Evolutionary conservation across 2,888 invertebrate genomes (phyloP), one percentile per base, ranked within the genome.

Genomic region (Platerodrilus igneus): DNA sequence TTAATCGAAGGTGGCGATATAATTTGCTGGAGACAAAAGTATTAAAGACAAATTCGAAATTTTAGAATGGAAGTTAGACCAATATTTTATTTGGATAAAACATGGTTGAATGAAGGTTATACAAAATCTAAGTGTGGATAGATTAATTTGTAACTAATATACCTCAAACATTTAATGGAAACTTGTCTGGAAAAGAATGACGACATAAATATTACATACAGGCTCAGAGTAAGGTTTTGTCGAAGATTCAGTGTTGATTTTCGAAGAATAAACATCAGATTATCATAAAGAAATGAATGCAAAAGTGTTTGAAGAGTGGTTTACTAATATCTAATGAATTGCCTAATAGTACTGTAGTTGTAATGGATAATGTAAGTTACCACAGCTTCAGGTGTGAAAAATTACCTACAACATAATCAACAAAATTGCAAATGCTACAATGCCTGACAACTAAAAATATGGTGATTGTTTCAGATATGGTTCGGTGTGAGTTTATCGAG

Each of bases 81-180:
- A 37, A 45, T 50, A 16, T 52, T 47, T 32, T 53, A 48, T 33
- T 26, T 47, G 4, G 52, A 50, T 35, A 46, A 49, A 37, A 51
- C 50, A 5, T 46, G 51, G 45, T 19, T 50, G 3, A 48, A 52
- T 34, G 48, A 43, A 10, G 45, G 45, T n/a, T 46, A 50, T 28
- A 49, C 48, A 9, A 16, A 8, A 13, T 2, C 10, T 8, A 48
- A 37, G 40, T 44, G 4, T 48, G 46, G 50, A 18, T 16, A 11
- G 50, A 50, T 17, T 15, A 17, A 13, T 37, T 29, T 3, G 27
- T 42, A 3, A 11, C 10, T 29, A 40, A 21, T 13, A 7, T 30
- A 3, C 15, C 45, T 8, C 30, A 41, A 9, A 44, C 49, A 9
- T 49, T 49, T 20, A 23, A 31, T 15, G 13, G 31, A 17, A 30